Conservation (phyloP, 2,113 vertebrate species). For the Brachyhypopomus occidentalis region DNA sequence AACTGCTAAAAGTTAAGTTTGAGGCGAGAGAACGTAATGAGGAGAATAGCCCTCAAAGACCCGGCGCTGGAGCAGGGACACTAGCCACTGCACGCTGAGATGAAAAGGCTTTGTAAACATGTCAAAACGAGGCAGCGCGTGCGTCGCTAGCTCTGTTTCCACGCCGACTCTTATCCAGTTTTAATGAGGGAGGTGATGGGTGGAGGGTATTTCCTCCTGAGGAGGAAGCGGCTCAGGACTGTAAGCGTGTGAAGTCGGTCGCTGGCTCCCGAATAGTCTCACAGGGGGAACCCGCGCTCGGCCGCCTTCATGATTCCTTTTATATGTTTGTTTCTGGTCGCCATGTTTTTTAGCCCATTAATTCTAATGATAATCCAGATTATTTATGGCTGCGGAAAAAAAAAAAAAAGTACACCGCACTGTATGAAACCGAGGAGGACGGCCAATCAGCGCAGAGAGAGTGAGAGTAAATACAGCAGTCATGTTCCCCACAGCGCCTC, state of each 20-base stretch:
- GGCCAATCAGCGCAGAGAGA: background rate
- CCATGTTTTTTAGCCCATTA: constrained; percentile 18
- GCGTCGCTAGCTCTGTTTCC: background rate
- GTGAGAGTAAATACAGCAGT: background rate
- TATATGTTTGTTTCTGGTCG: constrained; percentile 13
- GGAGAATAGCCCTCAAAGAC: background rate
- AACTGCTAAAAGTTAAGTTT: constrained; percentile 12
- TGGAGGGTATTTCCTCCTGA: constrained; percentile 3
- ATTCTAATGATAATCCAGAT: constrained; percentile 12
- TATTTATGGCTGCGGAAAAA: background rate
- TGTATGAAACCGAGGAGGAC: background rate
- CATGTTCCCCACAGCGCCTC: background rate
- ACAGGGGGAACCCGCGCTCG: background rate
- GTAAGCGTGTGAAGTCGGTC: constrained; percentile 11
- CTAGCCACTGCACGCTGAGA: background rate
- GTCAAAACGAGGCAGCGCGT: background rate
- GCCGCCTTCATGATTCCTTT: background rate
- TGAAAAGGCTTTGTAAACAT: constrained; percentile 16
- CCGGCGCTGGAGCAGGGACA: background rate
- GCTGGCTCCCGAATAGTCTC: constrained; percentile 9
- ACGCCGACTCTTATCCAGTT: background rate
- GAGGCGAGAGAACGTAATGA: background rate
- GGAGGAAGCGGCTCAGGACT: background rate
- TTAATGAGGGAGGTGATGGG: constrained; percentile 37
- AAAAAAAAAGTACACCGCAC: background rate